Conservation (phyloP, 1,140 invertebrate species). For the Hylyphantes graminicola region DNA sequence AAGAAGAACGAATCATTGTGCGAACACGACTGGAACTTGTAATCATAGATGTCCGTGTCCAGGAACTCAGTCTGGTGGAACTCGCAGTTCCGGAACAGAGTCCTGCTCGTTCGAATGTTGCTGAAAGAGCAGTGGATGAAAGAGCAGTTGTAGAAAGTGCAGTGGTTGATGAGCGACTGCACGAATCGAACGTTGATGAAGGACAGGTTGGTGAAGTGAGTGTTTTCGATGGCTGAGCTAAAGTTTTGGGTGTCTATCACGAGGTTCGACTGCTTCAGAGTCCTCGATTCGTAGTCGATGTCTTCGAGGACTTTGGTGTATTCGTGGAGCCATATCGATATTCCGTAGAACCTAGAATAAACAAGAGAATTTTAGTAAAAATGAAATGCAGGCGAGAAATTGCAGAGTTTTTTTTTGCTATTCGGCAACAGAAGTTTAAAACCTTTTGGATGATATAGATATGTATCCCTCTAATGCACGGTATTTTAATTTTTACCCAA, state of each 20-base stretch:
- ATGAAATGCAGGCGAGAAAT: too few species aligned
- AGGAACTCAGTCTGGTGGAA: constrained; percentile 64
- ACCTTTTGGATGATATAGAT: too few species aligned
- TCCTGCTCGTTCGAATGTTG: constrained; percentile 65
- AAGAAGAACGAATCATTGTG: constrained; percentile 63
- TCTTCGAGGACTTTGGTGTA: constrained; percentile 69
- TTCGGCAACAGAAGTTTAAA: too few species aligned
- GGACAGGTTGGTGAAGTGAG: constrained; percentile 62
- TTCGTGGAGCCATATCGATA: constrained; percentile 73
- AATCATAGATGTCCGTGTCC: constrained; percentile 66
- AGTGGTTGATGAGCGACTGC: constrained; percentile 65
- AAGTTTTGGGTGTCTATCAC: constrained; percentile 14
- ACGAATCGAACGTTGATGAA: constrained; percentile 65
- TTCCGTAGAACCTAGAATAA: constrained; percentile 70
- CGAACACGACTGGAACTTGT: constrained; percentile 65
- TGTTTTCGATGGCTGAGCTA: constrained; percentile 64
- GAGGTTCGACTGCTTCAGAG: constrained; percentile 33
- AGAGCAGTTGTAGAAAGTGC: constrained; percentile 65
- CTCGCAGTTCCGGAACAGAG: constrained; percentile 64
- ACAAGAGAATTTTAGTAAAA: too few species aligned
- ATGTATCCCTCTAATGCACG: too few species aligned
- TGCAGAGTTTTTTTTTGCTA: too few species aligned
- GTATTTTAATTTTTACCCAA: too few species aligned
- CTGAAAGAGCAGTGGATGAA: constrained; percentile 65
- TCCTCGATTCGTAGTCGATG: constrained; percentile 66